Percentiles rank a stretch among this genome's conserved stretches.
Conservation (phyloP, 2,797 vertebrate species). For the Pipistrellus nathusii region DNA sequence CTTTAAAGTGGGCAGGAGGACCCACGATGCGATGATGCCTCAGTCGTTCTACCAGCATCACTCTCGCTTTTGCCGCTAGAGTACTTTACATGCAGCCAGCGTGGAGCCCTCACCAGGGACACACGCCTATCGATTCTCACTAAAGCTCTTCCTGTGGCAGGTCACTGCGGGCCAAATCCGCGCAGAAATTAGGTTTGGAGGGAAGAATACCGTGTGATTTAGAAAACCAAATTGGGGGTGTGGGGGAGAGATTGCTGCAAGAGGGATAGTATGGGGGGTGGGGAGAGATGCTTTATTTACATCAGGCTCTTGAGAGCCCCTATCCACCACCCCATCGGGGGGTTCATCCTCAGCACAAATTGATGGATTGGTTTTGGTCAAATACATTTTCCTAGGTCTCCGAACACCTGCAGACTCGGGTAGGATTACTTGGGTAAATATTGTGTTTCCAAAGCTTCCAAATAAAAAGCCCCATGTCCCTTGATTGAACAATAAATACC, state of each 20-base stretch:
- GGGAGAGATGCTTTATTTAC: not conserved
- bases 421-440: conserved; percentile 35
- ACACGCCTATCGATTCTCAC: not conserved
- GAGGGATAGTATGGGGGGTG: not conserved
- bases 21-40: fast-evolving
- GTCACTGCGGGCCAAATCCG: not conserved
- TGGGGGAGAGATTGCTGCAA: not conserved
- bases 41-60: not conserved
- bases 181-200: conserved; percentile 10
- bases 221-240: not conserved
- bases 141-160: not conserved
- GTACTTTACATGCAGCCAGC: not conserved
- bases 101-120: not conserved
- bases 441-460: not conserved
- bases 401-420: conserved; percentile 11
- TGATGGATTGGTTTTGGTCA: not conserved
- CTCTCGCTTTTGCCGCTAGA: fast-evolving
- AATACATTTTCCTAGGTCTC: conserved; percentile 2
- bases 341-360: not conserved
- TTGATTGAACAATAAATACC: not conserved
- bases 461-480: not conserved
- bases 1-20: not conserved
- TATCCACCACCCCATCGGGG: too few species aligned
- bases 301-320: not conserved
- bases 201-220: not conserved